Base-by-base conservation (phyloP, 2,113 vertebrate genomes). In the Cyrtonyx montezumae region DNA sequence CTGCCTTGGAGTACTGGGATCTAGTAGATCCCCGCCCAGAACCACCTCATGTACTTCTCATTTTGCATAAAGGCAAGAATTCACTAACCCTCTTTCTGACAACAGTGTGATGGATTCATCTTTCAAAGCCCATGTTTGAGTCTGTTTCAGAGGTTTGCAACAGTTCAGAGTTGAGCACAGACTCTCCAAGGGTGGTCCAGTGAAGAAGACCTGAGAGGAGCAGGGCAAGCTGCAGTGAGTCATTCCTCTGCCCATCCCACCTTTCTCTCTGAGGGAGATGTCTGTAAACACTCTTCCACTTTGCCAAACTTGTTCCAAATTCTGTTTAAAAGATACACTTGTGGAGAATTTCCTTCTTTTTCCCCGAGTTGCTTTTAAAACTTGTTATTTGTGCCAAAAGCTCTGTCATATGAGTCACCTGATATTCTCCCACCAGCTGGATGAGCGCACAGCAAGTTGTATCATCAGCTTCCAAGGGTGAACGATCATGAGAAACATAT, bases 341-440 rank as follows among this genome's bases (percentile, higher is more conserved):
- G 20, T 56, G 46, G 55, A 51, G 53, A 74, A 67, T 91, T 82
- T 74, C 55, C 9, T 51, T 48, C 32, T 79, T 56, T n/a, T 34
- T 42, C 7, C 34, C 40, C 59, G 6, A 46, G 79, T 10, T 83
- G 68, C 42, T 66, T 93, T 89, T 83, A 77, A 94, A 85, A 79
- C 82, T 28, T 84, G 15, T 87, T 85, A 25, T 89, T 87, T 90
- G 55, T 93, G 71, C 90, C 71, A 93, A 74, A 73, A 93, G 81
- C 55, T 91, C 70, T 89, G 51, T 71, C 68, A 0, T 82, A 63
- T 70, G 84, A 95, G 89, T 89, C 94, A 87, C 87, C 82, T 94
- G 84, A 87, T 87, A 85, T 40, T 77, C 76, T 78, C 87, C 93
- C 81, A 87, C 79, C 90, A 91, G 94, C 89, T 92, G 81, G 87